Evolutionary conservation across 2,888 invertebrate genomes (phyloP), one percentile per base, ranked within the genome.

Genomic region (Rhogogaster chlorosoma): DNA sequence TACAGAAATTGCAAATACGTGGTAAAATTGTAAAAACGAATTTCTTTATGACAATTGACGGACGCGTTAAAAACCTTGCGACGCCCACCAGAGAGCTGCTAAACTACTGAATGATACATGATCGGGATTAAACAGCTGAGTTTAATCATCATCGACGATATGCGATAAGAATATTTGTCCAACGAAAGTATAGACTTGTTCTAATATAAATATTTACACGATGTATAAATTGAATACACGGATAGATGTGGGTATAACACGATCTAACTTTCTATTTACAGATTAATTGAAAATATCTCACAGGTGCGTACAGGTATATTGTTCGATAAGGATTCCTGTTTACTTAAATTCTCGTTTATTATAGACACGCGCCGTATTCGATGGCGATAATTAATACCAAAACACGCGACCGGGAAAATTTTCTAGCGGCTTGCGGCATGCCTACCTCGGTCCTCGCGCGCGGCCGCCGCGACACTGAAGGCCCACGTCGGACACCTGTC

Each of bases 391-490:
- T 36, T 36, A 57, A 61, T 38, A 80, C 36, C 2, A 22, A 61
- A 80, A 80, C 78, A 57, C 80, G 80, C 80, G 57, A 36, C 36
- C 57, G 49, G 36, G n/a, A 36, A 36, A 67, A 53, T 42, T 53
- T 53, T 45, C 85, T 71, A 85, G 67, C 86, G 85, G 83, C 84
- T 57, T 67, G 84, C 78, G 80, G 71, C 85, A 45, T 85, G 87
- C 89, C 93, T 90, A 92, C 91, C 67, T 64, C 80, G 80, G 61
- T 80, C 91, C 90, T 92, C 93, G 91, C 92, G 93, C 93, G 91
- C 93, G 91, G 93, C 91, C 90, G 93, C 91, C 92, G 93, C 93
- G 91, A 92, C 91, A 93, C 93, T 93, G 93, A 92, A 61, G 89
- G 86, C 89, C 86, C 89, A 89, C 91, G 57, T 80, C 57, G 90